Evolutionary conservation across 2,797 vertebrate species (phyloP), one percentile per base, ranked within the genome.

Genomic region (Serranus cabrilla): DNA sequence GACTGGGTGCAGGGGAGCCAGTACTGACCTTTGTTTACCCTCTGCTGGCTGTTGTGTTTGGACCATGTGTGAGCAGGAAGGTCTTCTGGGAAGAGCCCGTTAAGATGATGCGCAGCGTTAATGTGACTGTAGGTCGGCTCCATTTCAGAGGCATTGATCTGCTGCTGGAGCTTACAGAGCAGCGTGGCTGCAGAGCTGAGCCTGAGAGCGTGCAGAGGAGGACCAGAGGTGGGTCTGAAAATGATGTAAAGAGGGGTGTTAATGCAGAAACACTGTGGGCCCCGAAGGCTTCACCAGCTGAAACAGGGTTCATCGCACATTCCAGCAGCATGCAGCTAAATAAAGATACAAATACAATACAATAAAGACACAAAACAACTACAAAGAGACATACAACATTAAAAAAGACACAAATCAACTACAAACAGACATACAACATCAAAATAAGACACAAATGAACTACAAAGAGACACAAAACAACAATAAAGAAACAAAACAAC

Each of bases 81-180:
- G 78, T 83, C 90, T 94, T 94, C 93, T 92, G 94, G 93, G 91
- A 95, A 94, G 91, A 88, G 74, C 72, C 85, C 90, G 91, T 93
- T 83, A 93, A 90, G 92, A 91, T 83, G 93, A 93, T 88, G 87
- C 83, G 90, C 82, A 72, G 91, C 92, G 90, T 94, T 95, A 95
- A 91, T 90, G 90, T 87, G 88, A 89, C 91, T 87, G 87, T 76
- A 76, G 90, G 76, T 67, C 79, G 70, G 91, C 91, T 94, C 92
- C 89, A 89, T 95, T 94, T 92, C 94, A 93, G 86, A 81, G 73
- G 56, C 92, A 95, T 94, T 90, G 95, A 95, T 95, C 89, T 81
- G 81, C 85, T 82, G 71, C 76, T 45, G 69, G 68, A 82, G 76
- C 57, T 63, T 16, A 43, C 56, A 60, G 80, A 75, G 74, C 40